Conservation (phyloP, 2,888 invertebrate genomes). For the Baccha elongata region DNA sequence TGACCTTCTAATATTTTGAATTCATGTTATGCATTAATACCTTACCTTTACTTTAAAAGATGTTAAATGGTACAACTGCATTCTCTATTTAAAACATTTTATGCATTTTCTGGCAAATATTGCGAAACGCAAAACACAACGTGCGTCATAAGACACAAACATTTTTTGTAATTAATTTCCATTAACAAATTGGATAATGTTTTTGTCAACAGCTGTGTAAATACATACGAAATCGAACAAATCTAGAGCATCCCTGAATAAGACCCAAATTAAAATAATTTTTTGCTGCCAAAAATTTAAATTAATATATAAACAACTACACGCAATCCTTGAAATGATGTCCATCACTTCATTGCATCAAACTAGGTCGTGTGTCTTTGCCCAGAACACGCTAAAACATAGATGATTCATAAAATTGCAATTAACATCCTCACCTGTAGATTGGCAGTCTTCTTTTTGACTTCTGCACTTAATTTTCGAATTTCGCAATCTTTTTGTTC, state of each 20-base stretch:
- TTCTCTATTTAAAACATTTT: conserved; percentile 2
- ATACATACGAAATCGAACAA: conserved; percentile 13
- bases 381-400: background rate
- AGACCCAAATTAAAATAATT: conserved; percentile 11
- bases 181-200: conserved; percentile 21
- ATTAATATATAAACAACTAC: background rate
- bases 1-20: too few relatives aligned
- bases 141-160: conserved; percentile 28
- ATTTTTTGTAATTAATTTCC: conserved; percentile 20
- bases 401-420: conserved; percentile 27
- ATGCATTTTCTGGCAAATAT: background rate
- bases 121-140: conserved; percentile 20
- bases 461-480: conserved; percentile 83
- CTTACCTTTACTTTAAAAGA: too few relatives aligned
- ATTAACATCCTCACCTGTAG: conserved; percentile 77
- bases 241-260: conserved; percentile 40
- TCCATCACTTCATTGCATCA: background rate
- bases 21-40: background rate
- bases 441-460: conserved; percentile 81
- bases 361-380: conserved; percentile 9
- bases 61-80: conserved; percentile 24
- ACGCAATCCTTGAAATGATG: background rate
- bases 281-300: conserved; percentile 34
- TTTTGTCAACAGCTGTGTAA: conserved; percentile 16
- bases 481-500: conserved; percentile 84